phyloP scores from a whole-genome alignment of 1,140 invertebrate genomes.

The Microvelia longipes region DNA sequence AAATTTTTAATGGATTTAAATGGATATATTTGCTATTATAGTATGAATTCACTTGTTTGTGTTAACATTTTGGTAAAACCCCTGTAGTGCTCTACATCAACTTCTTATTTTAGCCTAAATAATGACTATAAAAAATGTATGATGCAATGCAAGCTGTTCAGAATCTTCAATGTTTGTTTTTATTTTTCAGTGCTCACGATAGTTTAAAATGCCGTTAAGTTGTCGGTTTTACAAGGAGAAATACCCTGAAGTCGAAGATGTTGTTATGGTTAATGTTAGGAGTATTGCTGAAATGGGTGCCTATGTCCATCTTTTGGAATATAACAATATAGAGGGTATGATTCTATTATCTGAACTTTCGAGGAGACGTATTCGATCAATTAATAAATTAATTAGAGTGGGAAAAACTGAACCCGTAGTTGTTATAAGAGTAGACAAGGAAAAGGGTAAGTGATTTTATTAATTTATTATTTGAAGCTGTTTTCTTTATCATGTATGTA shows the following conservation, averaged over 20 bases:
- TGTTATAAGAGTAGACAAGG: slow-evolving; percentile 97
- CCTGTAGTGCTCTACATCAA: no score
- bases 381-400: slow-evolving; percentile 97
- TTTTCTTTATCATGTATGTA: neutral
- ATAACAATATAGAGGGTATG: slow-evolving; percentile 98
- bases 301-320: slow-evolving; percentile 94
- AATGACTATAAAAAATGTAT: no score
- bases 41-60: no score
- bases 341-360: slow-evolving; percentile 91
- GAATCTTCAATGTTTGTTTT: neutral
- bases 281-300: slow-evolving; percentile 99
- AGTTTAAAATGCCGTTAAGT: slow-evolving; percentile 62
- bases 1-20: no score
- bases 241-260: slow-evolving; percentile 97
- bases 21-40: no score
- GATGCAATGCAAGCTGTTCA: neutral
- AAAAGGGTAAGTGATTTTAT: slow-evolving; percentile 60
- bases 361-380: slow-evolving; percentile 92
- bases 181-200: neutral
- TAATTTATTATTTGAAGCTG: neutral
- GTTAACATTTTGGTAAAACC: no score
- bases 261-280: slow-evolving; percentile 97
- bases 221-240: slow-evolving; percentile 97
- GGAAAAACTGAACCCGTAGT: slow-evolving; percentile 98
- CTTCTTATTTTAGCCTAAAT: no score